Base-by-base conservation (phyloP, 2,113 vertebrate genomes). In the Osmerus eperlanus region DNA sequence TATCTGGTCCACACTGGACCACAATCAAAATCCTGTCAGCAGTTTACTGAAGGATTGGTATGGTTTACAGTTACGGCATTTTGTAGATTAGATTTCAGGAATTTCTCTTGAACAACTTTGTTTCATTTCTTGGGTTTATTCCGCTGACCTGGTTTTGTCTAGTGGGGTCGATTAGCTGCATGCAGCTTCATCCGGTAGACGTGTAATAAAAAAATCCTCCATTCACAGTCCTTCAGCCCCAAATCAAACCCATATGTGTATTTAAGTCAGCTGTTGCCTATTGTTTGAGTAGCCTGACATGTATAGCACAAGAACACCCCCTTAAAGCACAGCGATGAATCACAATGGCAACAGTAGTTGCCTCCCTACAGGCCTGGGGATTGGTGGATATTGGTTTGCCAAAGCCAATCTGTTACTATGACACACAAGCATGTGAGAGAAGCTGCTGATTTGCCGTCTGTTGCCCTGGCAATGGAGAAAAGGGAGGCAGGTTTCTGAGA, bases 401-500 rank as follows among this genome's bases (percentile, higher is more conserved):
- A 19, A 81, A 83, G 79, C 79, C 79, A 87, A 86, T 90, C 86
- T 88, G 86, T 88, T 87, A 81, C 84, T 78, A 86, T 75, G 88
- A 87, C 79, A 85, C 79, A 65, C 61, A 73, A 76, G 82, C 75
- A 83, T 47, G 21, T 79, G 74, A 11, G 41, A 47, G 41, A 47
- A 70, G 75, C 77, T 67, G 73, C 79, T 75, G 80, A 73, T 72
- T 81, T 51, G 62, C 78, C 78, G 85, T 83, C 87, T 89, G 90
- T 90, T 84, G 89, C 85, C 89, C 73, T 88, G 86, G 86, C 82
- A 90, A 89, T 89, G 83, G 65, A 74, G 69, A 78, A 80, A 59
- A 74, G 71, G 64, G 82, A 85, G 87, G 83, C 76, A 83, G 82
- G 75, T 68, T 85, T 88, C 9, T 65, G 81, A 77, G 75, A 67